phyloP scores from a whole-genome alignment of 2,797 vertebrate species.

The Peromyscus eremicus region DNA sequence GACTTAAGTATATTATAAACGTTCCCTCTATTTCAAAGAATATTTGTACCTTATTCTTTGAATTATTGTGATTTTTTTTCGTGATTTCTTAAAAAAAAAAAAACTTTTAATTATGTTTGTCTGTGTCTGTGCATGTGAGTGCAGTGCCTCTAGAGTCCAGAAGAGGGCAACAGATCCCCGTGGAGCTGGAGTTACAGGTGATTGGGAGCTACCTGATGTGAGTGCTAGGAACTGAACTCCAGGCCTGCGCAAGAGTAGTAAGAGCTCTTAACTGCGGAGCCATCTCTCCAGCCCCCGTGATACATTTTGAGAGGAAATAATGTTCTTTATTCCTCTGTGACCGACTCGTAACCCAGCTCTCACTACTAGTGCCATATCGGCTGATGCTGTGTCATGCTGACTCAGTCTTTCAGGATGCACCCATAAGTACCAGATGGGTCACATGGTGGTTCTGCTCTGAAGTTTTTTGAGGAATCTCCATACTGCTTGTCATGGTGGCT shows the following conservation, averaged over 20 bases:
- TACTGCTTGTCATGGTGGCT: too few relatives aligned
- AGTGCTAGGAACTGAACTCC: neutral
- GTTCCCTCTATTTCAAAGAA: neutral
- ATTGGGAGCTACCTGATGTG: too few relatives aligned
- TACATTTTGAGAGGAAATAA: neutral
- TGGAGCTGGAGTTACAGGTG: too few relatives aligned
- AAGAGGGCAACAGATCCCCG: neutral
- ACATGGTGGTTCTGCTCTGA: neutral
- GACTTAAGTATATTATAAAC: neutral
- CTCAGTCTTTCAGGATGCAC: neutral
- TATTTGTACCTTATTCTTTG: conserved; percentile 8
- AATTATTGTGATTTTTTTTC: neutral
- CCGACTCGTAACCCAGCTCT: neutral
- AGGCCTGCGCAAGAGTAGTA: neutral
- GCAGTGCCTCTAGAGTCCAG: neutral
- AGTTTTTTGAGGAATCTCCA: too few relatives aligned
- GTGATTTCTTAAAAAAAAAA: too few relatives aligned
- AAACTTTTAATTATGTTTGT: neutral
- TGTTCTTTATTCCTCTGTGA: neutral
- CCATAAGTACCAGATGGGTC: neutral
- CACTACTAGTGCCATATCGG: accelerated
- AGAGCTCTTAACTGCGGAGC: neutral
- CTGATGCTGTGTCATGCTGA: neutral
- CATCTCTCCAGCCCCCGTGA: neutral
- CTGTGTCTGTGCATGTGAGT: neutral